Conservation (phyloP, 2,888 invertebrate genomes). For the Carabus problematicus region DNA sequence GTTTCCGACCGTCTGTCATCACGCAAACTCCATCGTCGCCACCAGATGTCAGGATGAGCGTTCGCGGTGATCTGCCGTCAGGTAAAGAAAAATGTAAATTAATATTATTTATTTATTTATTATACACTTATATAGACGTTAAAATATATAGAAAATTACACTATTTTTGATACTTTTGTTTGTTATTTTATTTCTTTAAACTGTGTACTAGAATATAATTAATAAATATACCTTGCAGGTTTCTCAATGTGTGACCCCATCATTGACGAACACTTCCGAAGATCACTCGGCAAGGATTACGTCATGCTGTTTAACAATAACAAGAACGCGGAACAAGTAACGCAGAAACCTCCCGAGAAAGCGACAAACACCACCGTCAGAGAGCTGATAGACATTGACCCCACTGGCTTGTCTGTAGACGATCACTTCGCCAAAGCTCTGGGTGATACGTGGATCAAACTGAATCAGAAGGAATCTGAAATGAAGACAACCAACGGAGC, state of each 20-base stretch:
- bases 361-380: slow-evolving; percentile 59
- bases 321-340: slow-evolving; percentile 53
- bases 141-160: slow-evolving; percentile 7
- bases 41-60: background rate
- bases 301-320: slow-evolving; percentile 72
- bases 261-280: slow-evolving; percentile 94
- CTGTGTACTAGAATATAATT: too few species aligned
- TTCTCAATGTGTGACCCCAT: slow-evolving; percentile 86
- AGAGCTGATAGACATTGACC: slow-evolving; percentile 65
- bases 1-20: slow-evolving; percentile 69
- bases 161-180: slow-evolving; percentile 29
- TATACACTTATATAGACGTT: background rate
- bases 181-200: too few species aligned
- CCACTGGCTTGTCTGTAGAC: slow-evolving; percentile 75
- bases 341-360: slow-evolving; percentile 44
- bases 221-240: slow-evolving; percentile 59
- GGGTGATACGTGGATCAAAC: slow-evolving; percentile 82
- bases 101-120: slow-evolving; percentile 5
- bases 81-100: slow-evolving; percentile 49
- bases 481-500: slow-evolving; percentile 54
- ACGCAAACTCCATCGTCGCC: slow-evolving; percentile 62
- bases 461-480: slow-evolving; percentile 69
- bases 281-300: slow-evolving; percentile 86
- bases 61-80: slow-evolving; percentile 56
- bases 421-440: slow-evolving; percentile 93